Evolutionary conservation across 1,140 invertebrate genomes (phyloP), one percentile per base, ranked within the genome.

Genomic region (Papilio polytes): DNA sequence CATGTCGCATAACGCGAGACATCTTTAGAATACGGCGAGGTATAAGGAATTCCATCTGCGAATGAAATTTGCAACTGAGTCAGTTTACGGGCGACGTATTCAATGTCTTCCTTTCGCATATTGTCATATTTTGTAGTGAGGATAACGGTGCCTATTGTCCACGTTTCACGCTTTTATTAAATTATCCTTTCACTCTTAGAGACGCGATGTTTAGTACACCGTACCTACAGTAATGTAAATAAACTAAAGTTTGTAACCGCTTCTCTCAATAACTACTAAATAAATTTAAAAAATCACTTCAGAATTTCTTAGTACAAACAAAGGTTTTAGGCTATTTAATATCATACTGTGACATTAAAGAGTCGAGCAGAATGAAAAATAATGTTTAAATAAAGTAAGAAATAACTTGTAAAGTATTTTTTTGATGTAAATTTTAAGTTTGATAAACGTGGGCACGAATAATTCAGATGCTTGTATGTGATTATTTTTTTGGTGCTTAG

Each of bases 21-120:
- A 76, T 76, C 74, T 76, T 76, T 76, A 76, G 74, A 76, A 76
- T 76, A 76, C 74, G 44, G 74, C n/a, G 46, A 20, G 20, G 46
- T 48, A 76, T 53, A 76, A 76, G 22, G 74, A 76, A 76, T 76
- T 76, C 74, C 74, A 76, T 76, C 74, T 76, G 20, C 74, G 44
- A 76, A 76, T 76, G 74, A 76, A 76, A 76, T 76, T 76, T 76
- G 74, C 74, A 46, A 76, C 44, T 53, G 74, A 76, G 74, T 76
- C 74, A 76, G 41, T 76, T 76, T 51, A 76, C 74, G 46, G 74
- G 74, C 46, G 74, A 53, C 46, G 46, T 76, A 76, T 76, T 76
- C 74, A 76, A 76, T 53, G 73, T 74, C 46, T 76, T 76, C 74
- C 44, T 46, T 76, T 76, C 74, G 44, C 20, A 46, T 76, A 31